These are phyloP conservation scores for Dryomyza anilis DNA, from an alignment of 2,888 invertebrate genomes.

Conservation along the genomic window DNA sequence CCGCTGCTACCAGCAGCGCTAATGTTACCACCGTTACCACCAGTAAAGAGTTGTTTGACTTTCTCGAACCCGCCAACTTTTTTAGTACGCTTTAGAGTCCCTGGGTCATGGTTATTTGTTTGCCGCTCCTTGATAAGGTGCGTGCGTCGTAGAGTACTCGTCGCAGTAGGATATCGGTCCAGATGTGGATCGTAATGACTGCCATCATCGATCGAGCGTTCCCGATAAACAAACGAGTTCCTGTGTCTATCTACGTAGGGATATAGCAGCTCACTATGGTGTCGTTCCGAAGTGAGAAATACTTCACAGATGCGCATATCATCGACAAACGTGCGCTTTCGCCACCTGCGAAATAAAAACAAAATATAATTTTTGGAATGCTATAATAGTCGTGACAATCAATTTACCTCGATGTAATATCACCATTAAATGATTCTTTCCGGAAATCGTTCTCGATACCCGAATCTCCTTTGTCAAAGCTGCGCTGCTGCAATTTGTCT, in stretches of 20 bases:
- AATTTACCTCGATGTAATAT: slow-evolving; percentile 60
- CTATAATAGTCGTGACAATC: not conserved
- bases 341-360: slow-evolving; percentile 49
- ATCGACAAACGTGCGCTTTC: slow-evolving; percentile 65
- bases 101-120: slow-evolving; percentile 30
- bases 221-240: slow-evolving; percentile 65
- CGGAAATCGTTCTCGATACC: slow-evolving; percentile 83
- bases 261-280: slow-evolving; percentile 70
- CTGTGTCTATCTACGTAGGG: slow-evolving; percentile 54
- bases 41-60: slow-evolving; percentile 78
- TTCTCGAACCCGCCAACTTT: slow-evolving; percentile 75
- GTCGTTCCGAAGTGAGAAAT: slow-evolving; percentile 75
- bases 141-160: slow-evolving; percentile 49
- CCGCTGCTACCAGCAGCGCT: slow-evolving; percentile 60
- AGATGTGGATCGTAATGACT: slow-evolving; percentile 70
- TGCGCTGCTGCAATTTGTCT: slow-evolving; percentile 61
- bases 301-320: slow-evolving; percentile 73
- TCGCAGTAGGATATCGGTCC: slow-evolving; percentile 66
- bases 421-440: slow-evolving; percentile 68
- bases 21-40: slow-evolving; percentile 57
- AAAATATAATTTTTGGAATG: not conserved
- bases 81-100: slow-evolving; percentile 63
- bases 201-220: slow-evolving; percentile 70
- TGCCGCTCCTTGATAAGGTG: slow-evolving; percentile 36
- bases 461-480: slow-evolving; percentile 70